A percentile compares a stretch with the other conserved stretches of the same genome.
Conservation (phyloP, 2,797 vertebrate genomes). For the Cygnus olor region DNA sequence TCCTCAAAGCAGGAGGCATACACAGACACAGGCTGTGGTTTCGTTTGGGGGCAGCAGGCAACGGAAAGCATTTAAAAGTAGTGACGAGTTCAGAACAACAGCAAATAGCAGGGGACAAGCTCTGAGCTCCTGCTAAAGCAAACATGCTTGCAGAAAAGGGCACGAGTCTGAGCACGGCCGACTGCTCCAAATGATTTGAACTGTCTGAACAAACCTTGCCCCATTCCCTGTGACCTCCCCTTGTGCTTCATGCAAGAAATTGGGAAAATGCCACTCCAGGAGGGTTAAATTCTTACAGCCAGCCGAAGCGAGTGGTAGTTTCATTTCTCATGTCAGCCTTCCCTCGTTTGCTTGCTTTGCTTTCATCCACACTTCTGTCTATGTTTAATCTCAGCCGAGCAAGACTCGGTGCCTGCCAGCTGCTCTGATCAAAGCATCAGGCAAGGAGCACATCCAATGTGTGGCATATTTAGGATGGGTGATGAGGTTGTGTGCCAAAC, state of each 20-base stretch:
- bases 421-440: not conserved
- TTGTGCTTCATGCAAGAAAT: no score
- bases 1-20: not conserved
- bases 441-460: no score
- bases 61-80: not conserved
- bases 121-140: not conserved
- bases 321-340: not conserved
- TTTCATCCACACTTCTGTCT: not conserved
- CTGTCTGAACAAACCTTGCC: no score
- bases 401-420: not conserved
- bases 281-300: not conserved
- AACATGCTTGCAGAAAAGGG: not conserved
- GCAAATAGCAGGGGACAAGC: not conserved
- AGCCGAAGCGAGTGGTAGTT: not conserved
- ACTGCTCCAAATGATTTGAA: no score
- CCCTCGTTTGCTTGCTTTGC: not conserved
- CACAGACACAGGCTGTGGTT: not conserved
- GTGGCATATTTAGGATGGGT: no score
- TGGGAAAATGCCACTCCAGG: not conserved
- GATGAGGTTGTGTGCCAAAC: no score
- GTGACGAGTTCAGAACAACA: no score
- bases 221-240: no score
- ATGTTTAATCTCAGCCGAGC: not conserved
- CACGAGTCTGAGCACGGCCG: not conserved
- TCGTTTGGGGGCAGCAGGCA: not conserved